Percentiles rank a stretch among this genome's conserved stretches.
These are phyloP conservation scores for Clarias platycephalus DNA, from an alignment of 2,797 vertebrate species.

Conservation along the genomic window DNA sequence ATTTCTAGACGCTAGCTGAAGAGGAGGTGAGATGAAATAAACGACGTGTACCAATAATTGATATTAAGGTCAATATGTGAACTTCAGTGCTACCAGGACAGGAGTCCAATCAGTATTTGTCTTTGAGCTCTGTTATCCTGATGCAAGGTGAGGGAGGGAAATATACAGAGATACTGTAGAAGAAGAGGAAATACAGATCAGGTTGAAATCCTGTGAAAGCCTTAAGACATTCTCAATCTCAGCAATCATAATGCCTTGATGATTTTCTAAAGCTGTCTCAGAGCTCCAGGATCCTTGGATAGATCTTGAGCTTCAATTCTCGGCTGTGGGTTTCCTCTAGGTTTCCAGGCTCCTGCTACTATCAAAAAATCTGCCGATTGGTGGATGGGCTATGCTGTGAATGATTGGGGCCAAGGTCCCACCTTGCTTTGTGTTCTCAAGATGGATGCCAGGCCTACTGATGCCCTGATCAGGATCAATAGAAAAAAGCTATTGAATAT, in stretches of 20 bases:
- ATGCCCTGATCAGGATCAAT: not conserved
- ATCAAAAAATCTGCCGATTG: not conserved
- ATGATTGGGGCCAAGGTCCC: not conserved
- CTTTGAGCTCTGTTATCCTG: conserved; percentile 28
- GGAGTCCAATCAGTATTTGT: conserved; percentile 23
- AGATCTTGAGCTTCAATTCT: not conserved
- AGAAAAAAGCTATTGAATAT: not conserved
- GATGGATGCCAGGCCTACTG: not conserved
- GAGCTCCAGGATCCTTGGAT: not conserved
- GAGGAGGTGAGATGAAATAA: conserved; percentile 38
- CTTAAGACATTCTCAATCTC: not conserved
- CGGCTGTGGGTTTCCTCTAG: not conserved
- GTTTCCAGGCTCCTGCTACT: not conserved
- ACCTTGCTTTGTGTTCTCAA: not conserved
- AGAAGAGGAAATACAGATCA: not conserved
- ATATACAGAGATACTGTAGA: not conserved
- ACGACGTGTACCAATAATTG: conserved; percentile 44
- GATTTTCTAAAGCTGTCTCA: not conserved
- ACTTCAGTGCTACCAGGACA: conserved; percentile 16
- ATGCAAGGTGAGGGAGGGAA: not conserved
- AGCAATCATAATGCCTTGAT: not conserved
- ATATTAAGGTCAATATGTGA: conserved; percentile 47
- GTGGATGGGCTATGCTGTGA: not conserved
- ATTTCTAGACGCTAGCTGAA: conserved; percentile 47
- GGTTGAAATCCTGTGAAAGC: not conserved